Conservation (phyloP, 2,888 invertebrate genomes). For the Cheilosia vulpina region DNA sequence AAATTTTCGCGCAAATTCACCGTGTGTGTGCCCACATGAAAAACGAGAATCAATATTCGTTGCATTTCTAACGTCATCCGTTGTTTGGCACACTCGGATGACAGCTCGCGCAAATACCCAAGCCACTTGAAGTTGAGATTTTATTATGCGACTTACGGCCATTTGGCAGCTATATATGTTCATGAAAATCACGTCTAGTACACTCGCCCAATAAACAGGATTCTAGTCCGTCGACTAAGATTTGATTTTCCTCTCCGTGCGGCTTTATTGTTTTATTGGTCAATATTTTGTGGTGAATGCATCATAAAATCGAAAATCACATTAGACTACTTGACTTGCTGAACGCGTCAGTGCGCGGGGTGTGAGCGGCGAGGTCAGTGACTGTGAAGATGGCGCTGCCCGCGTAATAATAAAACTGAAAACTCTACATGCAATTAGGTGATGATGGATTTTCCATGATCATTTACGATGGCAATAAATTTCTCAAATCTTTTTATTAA, state of each 20-base stretch:
- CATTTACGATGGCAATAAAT: conserved; percentile 62
- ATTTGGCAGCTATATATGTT: conserved; percentile 39
- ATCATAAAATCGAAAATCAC: conserved; percentile 56
- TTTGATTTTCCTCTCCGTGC: not conserved
- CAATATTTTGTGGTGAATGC: conserved; percentile 54
- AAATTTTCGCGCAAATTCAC: conserved; percentile 52
- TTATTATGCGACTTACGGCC: conserved; percentile 41
- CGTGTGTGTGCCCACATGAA: conserved; percentile 56
- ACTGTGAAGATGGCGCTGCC: conserved; percentile 9
- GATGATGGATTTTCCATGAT: conserved; percentile 70
- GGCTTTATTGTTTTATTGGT: conserved; percentile 51
- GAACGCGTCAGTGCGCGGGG: conserved; percentile 10
- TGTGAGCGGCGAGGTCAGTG: conserved; percentile 37
- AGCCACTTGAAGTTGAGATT: conserved; percentile 60
- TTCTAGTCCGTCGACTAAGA: not conserved
- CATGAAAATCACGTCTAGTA: conserved; percentile 7
- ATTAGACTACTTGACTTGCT: conserved; percentile 70
- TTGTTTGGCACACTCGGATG: conserved; percentile 56
- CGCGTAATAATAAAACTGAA: not conserved
- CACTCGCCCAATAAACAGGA: conserved; percentile 42
- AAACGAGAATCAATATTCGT: conserved; percentile 56
- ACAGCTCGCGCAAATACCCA: conserved; percentile 45
- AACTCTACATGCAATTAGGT: conserved; percentile 54
- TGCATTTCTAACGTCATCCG: conserved; percentile 69
- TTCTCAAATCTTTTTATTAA: conserved; percentile 58